Percentiles rank a stretch among this genome's conserved stretches.
Conservation (phyloP, 2,888 invertebrate species). For the Elysia crispata region DNA sequence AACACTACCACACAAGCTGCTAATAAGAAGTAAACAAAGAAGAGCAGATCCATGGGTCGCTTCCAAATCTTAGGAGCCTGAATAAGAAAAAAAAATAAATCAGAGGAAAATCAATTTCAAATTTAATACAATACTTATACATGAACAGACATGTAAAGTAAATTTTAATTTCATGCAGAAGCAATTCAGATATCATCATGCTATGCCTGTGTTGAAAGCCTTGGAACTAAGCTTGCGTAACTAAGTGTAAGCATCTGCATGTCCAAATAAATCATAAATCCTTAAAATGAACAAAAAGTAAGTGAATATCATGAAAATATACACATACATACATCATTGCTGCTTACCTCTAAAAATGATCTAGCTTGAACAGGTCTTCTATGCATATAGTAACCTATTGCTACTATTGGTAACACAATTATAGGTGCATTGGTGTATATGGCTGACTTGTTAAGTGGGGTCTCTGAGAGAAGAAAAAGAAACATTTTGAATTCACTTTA, state of each 20-base stretch:
- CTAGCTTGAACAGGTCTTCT: conserved; percentile 38
- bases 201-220: neutral
- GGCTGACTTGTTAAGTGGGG: neutral
- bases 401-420: conserved; percentile 9
- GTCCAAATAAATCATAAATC: neutral
- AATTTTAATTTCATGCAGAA: too few relatives aligned
- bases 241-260: neutral
- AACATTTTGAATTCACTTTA: neutral
- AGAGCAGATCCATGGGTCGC: conserved; percentile 45
- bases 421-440: conserved; percentile 16
- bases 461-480: conserved; percentile 4
- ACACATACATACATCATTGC: neutral
- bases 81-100: neutral
- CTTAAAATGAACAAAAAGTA: neutral
- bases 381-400: conserved; percentile 32
- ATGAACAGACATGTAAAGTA: too few relatives aligned
- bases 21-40: conserved; percentile 38
- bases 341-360: conserved; percentile 36
- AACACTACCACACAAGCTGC: conserved; percentile 45
- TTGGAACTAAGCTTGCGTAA: neutral
- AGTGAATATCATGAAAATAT: neutral
- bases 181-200: too few relatives aligned
- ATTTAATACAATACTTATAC: neutral
- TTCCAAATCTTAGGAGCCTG: conserved; percentile 40
- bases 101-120: neutral